These are phyloP conservation scores for Luscinia megarhynchos DNA, from an alignment of 2,797 vertebrate genomes.

Conservation along the genomic window DNA sequence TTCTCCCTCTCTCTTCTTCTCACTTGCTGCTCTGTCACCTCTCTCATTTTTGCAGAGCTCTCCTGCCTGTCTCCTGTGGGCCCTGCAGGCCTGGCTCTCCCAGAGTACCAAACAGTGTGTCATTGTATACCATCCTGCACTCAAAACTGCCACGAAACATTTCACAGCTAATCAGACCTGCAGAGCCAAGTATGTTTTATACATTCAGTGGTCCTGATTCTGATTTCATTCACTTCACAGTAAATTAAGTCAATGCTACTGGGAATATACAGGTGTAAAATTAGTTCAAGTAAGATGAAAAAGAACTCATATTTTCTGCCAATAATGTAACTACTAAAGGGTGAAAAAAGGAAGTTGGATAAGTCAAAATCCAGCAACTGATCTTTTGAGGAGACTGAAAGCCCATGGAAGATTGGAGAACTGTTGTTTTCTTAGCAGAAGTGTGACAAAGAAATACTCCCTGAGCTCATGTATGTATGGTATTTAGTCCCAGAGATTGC, in stretches of 20 bases:
- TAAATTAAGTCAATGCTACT: constrained; percentile 21
- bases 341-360: background rate
- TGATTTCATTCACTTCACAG: constrained; percentile 50
- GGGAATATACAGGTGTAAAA: constrained; percentile 55
- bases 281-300: constrained; percentile 38
- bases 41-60: constrained; percentile 12
- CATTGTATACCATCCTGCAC: constrained; percentile 6
- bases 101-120: background rate
- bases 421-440: background rate
- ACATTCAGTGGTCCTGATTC: constrained; percentile 32
- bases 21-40: constrained; percentile 17
- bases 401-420: background rate
- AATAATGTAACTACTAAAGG: background rate
- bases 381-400: background rate
- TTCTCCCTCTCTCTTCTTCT: constrained; percentile 26
- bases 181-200: constrained; percentile 16
- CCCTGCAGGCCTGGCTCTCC: background rate
- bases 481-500: background rate
- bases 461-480: background rate
- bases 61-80: background rate
- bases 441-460: background rate
- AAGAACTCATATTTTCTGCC: background rate
- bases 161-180: constrained; percentile 55
- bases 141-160: background rate
- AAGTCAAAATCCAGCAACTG: constrained; percentile 18